Evolutionary conservation across 1,140 invertebrate genomes (phyloP).

Genomic region (Agrypnia vestita): DNA sequence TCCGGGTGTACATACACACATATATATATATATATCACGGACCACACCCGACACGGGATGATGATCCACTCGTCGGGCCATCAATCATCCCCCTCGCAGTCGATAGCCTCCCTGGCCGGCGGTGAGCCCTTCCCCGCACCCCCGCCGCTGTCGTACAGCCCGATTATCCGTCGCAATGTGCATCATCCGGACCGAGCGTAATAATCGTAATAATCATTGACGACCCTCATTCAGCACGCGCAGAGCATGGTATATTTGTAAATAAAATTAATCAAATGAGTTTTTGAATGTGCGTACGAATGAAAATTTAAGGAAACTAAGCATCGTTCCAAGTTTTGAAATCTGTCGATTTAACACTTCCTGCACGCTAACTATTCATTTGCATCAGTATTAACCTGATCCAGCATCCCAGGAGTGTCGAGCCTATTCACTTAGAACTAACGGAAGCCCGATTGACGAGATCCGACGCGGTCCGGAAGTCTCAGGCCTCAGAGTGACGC

Average conservation of each 20-base stretch:
- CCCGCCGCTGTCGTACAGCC: constrained; percentile 8
- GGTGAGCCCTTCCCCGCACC: background rate
- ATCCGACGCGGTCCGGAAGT: background rate
- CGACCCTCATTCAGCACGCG: constrained; percentile 3
- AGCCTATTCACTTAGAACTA: background rate
- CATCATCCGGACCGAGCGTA: background rate
- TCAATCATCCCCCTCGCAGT: constrained; percentile 51
- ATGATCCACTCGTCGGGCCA: constrained; percentile 51
- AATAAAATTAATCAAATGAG: constrained; percentile 1
- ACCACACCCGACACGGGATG: constrained; percentile 43
- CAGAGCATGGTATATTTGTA: constrained; percentile 36
- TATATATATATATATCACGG: constrained; percentile 34
- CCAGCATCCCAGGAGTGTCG: background rate
- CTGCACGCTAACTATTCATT: constrained; percentile 18
- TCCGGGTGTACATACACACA: constrained; percentile 19
- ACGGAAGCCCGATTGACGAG: background rate
- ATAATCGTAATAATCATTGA: background rate
- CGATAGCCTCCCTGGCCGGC: constrained; percentile 19
- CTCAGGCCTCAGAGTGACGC: constrained; percentile 17
- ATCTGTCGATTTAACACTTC: constrained; percentile 24
- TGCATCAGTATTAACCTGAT: constrained; percentile 16
- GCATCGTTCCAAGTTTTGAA: constrained; percentile 7
- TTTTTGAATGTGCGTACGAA: constrained; percentile 20
- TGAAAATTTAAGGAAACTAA: background rate
- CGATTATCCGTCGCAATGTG: background rate